These are phyloP conservation scores for Pholis gunnellus DNA, from an alignment of 2,113 vertebrate species.

Conservation along the genomic window DNA sequence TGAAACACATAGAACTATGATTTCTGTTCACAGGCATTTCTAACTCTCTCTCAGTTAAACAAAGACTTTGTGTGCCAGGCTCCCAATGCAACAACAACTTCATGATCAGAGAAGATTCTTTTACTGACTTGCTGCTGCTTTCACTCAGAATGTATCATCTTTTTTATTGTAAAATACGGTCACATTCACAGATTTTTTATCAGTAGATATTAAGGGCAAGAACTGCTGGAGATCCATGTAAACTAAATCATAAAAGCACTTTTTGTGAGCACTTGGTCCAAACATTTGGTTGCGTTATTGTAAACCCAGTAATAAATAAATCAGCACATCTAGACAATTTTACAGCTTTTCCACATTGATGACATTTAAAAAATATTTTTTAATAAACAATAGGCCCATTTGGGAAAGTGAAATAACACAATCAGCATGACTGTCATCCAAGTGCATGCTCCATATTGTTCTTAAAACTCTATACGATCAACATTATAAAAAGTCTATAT, in stretches of 20 bases:
- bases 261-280: too few relatives aligned
- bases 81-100: neutral
- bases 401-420: neutral
- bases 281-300: neutral
- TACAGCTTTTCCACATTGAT: neutral
- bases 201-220: too few relatives aligned
- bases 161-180: neutral
- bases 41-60: neutral
- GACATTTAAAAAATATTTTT: too few relatives aligned
- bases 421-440: neutral
- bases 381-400: neutral
- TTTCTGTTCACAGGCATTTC: neutral
- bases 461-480: neutral
- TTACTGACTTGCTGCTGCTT: conserved; percentile 11
- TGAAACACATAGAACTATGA: neutral
- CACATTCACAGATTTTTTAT: neutral
- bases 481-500: neutral
- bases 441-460: neutral
- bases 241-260: too few relatives aligned
- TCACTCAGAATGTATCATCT: neutral
- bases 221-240: neutral
- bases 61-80: neutral
- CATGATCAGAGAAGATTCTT: neutral
- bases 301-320: neutral
- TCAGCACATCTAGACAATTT: neutral